Evolutionary conservation across 1,140 invertebrate species (phyloP).

Genomic region (Drosophila persimilis): DNA sequence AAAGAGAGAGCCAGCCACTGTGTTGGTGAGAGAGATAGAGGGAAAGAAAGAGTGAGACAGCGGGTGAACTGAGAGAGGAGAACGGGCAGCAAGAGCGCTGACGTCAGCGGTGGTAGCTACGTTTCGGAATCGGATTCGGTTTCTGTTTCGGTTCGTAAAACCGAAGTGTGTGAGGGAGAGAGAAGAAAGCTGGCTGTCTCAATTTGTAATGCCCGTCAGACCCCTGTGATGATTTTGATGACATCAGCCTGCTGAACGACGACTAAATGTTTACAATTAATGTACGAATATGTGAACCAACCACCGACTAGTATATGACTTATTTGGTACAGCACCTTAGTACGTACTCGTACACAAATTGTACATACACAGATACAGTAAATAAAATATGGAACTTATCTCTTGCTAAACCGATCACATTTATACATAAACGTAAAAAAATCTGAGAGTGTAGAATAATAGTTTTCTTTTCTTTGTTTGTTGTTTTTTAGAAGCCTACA

Average conservation of each 20-base stretch:
- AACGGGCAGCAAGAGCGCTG: background rate
- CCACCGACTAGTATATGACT: no score
- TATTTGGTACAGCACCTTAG: no score
- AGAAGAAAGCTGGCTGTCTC: background rate
- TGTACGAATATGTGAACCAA: background rate
- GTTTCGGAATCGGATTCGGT: background rate
- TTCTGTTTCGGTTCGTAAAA: no score
- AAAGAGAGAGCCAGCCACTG: background rate
- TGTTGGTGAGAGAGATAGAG: background rate
- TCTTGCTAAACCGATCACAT: no score
- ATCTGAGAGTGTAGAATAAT: background rate
- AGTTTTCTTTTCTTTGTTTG: background rate
- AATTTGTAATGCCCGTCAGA: background rate
- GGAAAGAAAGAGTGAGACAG: background rate
- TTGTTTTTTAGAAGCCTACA: slow-evolving; percentile 9
- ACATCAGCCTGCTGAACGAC: slow-evolving; percentile 1
- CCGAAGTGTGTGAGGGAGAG: background rate
- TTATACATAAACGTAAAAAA: background rate
- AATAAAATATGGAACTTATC: no score
- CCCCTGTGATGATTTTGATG: slow-evolving; percentile 17
- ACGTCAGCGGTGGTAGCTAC: background rate
- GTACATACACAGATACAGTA: no score
- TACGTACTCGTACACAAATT: no score
- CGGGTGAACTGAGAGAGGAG: background rate
- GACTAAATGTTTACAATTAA: background rate